These are phyloP conservation scores for Arizona elegans DNA, from an alignment of 2,113 vertebrate species.

Conservation along the genomic window DNA sequence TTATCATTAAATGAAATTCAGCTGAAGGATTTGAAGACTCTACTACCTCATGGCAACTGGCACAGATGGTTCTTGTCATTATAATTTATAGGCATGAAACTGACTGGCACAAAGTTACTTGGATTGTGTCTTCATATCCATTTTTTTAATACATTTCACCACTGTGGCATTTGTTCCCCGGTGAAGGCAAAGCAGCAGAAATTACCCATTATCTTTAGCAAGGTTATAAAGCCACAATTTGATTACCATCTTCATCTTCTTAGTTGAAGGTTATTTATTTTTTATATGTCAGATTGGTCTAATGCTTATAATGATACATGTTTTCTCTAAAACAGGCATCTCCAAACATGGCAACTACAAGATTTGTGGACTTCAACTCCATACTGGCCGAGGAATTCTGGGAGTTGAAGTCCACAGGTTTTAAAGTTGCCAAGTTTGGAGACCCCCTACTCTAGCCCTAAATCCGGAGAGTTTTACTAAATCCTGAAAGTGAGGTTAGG, in stretches of 20 bases:
- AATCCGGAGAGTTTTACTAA: background rate
- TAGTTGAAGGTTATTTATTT: background rate
- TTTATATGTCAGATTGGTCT: background rate
- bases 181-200: background rate
- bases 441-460: background rate
- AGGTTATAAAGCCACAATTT: background rate
- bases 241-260: background rate
- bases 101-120: constrained; percentile 25
- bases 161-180: fast-evolving
- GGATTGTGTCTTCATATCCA: background rate
- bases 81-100: constrained; percentile 14
- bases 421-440: background rate
- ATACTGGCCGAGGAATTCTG: background rate
- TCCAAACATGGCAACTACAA: background rate
- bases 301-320: background rate
- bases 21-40: constrained; percentile 32
- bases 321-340: background rate
- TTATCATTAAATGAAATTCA: constrained; percentile 48
- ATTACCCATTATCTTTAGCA: background rate
- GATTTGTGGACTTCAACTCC: background rate
- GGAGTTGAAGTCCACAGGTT: background rate
- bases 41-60: background rate
- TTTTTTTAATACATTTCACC: constrained; percentile 4
- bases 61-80: constrained; percentile 32
- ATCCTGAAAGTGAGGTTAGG: background rate